These are phyloP conservation scores for Sturnira hondurensis DNA, from an alignment of 2,113 vertebrate species.

Conservation along the genomic window DNA sequence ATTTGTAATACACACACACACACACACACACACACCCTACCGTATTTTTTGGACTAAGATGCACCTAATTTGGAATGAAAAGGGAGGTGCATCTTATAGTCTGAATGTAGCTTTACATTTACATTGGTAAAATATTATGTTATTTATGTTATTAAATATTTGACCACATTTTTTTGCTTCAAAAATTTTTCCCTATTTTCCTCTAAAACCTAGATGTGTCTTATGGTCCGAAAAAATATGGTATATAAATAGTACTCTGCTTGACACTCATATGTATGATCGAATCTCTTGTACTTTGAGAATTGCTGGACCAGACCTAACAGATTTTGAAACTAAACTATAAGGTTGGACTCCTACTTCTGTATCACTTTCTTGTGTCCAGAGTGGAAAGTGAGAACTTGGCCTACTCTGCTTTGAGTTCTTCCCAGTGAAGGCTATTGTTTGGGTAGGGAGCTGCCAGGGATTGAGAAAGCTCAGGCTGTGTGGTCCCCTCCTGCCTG, in stretches of 20 bases:
- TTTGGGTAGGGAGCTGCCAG: neutral
- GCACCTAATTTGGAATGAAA: no score
- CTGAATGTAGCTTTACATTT: no score
- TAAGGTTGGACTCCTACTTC: neutral
- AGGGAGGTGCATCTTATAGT: no score
- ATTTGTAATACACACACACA: neutral
- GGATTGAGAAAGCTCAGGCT: slow-evolving; percentile 56
- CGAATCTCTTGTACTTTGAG: neutral
- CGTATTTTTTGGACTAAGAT: no score
- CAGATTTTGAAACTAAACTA: neutral
- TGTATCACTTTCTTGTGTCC: neutral
- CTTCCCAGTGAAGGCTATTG: neutral
- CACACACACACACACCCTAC: neutral
- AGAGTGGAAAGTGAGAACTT: neutral
- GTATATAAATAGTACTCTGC: neutral
- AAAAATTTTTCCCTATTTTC: no score
- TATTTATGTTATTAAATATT: no score
- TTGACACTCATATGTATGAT: neutral
- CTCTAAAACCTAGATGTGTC: no score
- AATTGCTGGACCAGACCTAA: neutral
- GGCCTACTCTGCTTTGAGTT: neutral
- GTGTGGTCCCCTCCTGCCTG: neutral
- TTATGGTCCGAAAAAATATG: no score
- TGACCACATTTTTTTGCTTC: no score
- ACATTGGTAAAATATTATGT: no score